Base-by-base conservation (phyloP, 2,113 vertebrate species). In the Gymnarchus niloticus region DNA sequence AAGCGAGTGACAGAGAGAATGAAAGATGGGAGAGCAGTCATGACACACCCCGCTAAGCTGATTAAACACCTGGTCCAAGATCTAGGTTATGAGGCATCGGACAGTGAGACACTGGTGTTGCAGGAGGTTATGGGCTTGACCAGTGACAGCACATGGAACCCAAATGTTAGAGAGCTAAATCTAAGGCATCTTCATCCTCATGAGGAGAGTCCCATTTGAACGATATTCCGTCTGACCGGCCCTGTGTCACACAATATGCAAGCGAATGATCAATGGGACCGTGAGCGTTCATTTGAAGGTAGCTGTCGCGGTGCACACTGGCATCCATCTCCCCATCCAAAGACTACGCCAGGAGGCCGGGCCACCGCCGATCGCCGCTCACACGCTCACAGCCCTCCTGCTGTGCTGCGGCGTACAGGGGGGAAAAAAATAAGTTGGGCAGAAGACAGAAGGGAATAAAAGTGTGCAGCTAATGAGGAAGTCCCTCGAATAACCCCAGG, bases 1-100 rank as follows among this genome's bases (percentile, higher is more conserved):
- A 87, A 87, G 48, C 44, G 81, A 81, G 83, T 37, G 41, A 73
- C 41, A 17, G 33, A 73, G 65, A 41, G 65, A 73, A 73, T 17
- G 65, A 14, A 69, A 69, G 61, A 69, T 69, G 3, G 17, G 3
- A 73, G 65, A n/a, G n/a, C n/a, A n/a, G n/a, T n/a, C n/a, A n/a
- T n/a, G n/a, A n/a, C n/a, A n/a, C n/a, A n/a, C n/a, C n/a, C n/a
- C n/a, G n/a, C n/a, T n/a, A n/a, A n/a, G n/a, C n/a, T n/a, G n/a
- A n/a, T n/a, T n/a, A n/a, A n/a, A n/a, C n/a, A n/a, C n/a, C n/a
- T n/a, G n/a, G n/a, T n/a, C n/a, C n/a, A n/a, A n/a, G n/a, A n/a
- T n/a, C n/a, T n/a, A n/a, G n/a, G n/a, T n/a, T n/a, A n/a, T n/a
- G n/a, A n/a, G n/a, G n/a, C n/a, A n/a, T n/a, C n/a, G n/a, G n/a